Evolutionary conservation across 1,140 invertebrate species (phyloP).

Genomic region (Maconellicoccus hirsutus): DNA sequence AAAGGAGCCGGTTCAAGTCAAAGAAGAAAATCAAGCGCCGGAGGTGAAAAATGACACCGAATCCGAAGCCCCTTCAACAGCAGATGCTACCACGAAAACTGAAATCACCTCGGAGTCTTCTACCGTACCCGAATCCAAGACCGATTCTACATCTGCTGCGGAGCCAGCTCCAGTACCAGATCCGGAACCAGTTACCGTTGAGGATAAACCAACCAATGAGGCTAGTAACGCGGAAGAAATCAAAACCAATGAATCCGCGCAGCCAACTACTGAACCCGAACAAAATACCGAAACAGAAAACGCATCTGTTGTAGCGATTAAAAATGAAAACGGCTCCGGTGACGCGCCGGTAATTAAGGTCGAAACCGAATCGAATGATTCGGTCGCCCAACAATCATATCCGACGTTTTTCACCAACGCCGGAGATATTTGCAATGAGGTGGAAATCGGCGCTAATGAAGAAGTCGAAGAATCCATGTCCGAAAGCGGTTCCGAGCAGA

Average conservation of each 20-base stretch:
- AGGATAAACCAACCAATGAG: neutral
- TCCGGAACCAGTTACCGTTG: no score
- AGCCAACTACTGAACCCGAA: neutral
- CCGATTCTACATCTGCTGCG: neutral
- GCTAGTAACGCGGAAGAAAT: neutral
- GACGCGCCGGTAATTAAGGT: no score
- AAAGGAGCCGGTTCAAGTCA: neutral
- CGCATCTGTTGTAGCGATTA: neutral
- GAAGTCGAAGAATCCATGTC: conserved; percentile 6
- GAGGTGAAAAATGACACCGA: conserved; percentile 30
- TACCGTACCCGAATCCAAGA: neutral
- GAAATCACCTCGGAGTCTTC: neutral
- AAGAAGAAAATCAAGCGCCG: conserved; percentile 13
- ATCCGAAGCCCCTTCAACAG: neutral
- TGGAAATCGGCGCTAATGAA: conserved; percentile 27
- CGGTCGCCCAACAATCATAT: neutral
- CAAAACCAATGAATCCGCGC: neutral
- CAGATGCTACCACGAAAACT: neutral
- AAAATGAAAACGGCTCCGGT: neutral
- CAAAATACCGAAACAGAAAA: neutral
- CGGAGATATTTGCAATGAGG: conserved; percentile 27
- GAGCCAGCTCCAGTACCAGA: no score
- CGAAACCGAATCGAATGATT: no score
- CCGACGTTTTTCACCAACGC: neutral
- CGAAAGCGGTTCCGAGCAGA: conserved; percentile 18